Conservation (phyloP, 2,797 vertebrate species). For the Syncerus caffer region DNA sequence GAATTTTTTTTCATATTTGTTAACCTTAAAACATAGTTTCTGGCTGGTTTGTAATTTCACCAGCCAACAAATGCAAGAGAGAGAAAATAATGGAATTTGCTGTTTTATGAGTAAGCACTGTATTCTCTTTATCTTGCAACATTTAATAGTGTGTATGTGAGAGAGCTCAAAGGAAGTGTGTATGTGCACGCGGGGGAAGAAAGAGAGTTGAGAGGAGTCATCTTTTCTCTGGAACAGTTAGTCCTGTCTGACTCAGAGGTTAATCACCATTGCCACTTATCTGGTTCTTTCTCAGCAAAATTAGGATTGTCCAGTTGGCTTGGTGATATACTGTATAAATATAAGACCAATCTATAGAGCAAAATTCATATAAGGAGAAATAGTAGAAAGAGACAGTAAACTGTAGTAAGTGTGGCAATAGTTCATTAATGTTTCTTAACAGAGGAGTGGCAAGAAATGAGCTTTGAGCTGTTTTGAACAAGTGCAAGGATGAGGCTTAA, state of each 20-base stretch:
- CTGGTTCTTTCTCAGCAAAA: not conserved
- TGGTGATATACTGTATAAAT: not conserved
- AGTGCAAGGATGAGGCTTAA: not conserved
- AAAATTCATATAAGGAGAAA: not conserved
- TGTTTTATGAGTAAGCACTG: not conserved
- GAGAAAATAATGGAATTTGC: not conserved
- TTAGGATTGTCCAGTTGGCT: not conserved
- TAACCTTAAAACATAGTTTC: conserved; percentile 1
- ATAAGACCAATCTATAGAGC: not conserved
- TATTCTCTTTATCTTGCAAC: not conserved
- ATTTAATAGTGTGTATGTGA: not conserved
- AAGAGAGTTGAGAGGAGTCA: not conserved
- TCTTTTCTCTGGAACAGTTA: not conserved
- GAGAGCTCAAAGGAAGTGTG: not conserved
- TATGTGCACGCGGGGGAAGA: too few relatives aligned
- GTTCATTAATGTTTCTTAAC: not conserved
- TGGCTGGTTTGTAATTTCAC: not conserved
- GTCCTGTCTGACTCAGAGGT: not conserved
- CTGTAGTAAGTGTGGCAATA: not conserved
- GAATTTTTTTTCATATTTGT: not conserved
- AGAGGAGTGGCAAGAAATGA: not conserved
- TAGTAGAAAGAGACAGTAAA: not conserved
- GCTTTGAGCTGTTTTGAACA: not conserved
- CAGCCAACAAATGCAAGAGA: not conserved
- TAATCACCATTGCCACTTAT: not conserved